Percentiles rank a stretch among this genome's conserved stretches.
These are phyloP conservation scores for Monopis laevigella DNA, from an alignment of 2,888 invertebrate species.

Conservation along the genomic window DNA sequence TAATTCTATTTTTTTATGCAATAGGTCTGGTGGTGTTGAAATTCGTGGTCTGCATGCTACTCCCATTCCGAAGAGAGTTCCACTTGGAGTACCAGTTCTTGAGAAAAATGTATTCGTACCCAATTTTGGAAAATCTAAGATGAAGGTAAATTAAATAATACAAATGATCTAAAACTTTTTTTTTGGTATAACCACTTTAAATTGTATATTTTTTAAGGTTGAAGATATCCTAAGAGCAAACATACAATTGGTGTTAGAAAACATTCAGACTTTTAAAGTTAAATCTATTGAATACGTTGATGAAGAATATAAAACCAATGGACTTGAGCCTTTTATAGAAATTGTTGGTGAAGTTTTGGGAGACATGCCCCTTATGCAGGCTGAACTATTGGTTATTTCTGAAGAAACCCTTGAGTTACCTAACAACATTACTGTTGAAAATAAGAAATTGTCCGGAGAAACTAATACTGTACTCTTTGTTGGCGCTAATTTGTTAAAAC, in stretches of 20 bases:
- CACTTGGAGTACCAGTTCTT: slow-evolving; percentile 77
- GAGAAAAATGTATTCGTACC: slow-evolving; percentile 81
- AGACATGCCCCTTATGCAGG: slow-evolving; percentile 75
- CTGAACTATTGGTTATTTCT: slow-evolving; percentile 69
- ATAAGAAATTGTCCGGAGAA: slow-evolving; percentile 68
- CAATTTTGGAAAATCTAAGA: slow-evolving; percentile 54
- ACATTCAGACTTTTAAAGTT: slow-evolving; percentile 69
- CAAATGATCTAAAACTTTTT: not conserved
- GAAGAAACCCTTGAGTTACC: slow-evolving; percentile 58
- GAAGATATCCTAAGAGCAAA: slow-evolving; percentile 67
- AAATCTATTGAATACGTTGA: slow-evolving; percentile 66
- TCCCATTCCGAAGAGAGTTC: slow-evolving; percentile 74
- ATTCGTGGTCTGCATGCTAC: slow-evolving; percentile 80
- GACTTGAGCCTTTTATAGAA: slow-evolving; percentile 58
- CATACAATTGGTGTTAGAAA: slow-evolving; percentile 79
- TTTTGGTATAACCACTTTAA: not conserved
- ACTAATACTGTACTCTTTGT: slow-evolving; percentile 57
- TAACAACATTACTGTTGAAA: slow-evolving; percentile 63
- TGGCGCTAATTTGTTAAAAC: slow-evolving; percentile 59
- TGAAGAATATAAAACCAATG: slow-evolving; percentile 56
- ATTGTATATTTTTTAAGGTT: slow-evolving; percentile 27
- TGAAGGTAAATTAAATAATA: slow-evolving; percentile 35
- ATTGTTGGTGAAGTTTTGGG: slow-evolving; percentile 67
- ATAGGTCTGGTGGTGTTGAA: slow-evolving; percentile 79
- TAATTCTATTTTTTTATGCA: too few species aligned